Conservation (phyloP, 2,888 invertebrate species). For the Mystacides longicornis region DNA sequence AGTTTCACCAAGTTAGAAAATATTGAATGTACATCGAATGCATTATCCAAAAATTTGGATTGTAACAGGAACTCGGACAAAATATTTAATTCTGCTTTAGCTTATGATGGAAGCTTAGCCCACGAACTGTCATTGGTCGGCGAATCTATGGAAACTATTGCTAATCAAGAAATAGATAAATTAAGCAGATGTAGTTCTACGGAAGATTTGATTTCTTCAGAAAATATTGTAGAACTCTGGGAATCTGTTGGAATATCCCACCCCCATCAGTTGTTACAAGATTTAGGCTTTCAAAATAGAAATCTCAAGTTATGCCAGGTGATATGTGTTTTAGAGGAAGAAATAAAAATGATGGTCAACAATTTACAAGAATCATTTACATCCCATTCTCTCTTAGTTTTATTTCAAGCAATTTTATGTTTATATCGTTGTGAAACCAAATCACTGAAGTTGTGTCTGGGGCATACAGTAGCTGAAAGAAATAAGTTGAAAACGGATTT, state of each 20-base stretch:
- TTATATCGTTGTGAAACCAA: slow-evolving; percentile 62
- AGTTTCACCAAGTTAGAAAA: slow-evolving; percentile 10
- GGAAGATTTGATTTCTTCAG: slow-evolving; percentile 7
- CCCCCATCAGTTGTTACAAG: slow-evolving; percentile 56
- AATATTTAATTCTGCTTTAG: background rate
- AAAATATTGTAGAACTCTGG: slow-evolving; percentile 60
- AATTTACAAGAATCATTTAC: slow-evolving; percentile 32
- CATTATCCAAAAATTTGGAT: slow-evolving; percentile 9
- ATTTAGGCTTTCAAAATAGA: slow-evolving; percentile 57
- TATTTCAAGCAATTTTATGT: slow-evolving; percentile 58
- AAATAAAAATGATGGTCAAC: slow-evolving; percentile 33
- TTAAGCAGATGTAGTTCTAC: slow-evolving; percentile 1
- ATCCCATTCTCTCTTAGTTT: slow-evolving; percentile 34
- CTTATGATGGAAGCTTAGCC: background rate
- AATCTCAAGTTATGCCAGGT: slow-evolving; percentile 55
- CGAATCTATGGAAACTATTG: background rate
- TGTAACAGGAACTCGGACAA: slow-evolving; percentile 25
- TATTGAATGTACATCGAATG: slow-evolving; percentile 9
- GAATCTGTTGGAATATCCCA: slow-evolving; percentile 61
- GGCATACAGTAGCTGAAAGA: slow-evolving; percentile 66
- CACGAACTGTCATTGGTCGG: background rate
- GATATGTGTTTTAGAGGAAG: slow-evolving; percentile 62
- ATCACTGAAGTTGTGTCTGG: slow-evolving; percentile 51
- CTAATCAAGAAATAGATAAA: slow-evolving; percentile 11
- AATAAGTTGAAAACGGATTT: slow-evolving; percentile 75